phyloP scores from a whole-genome alignment of 1,140 invertebrate species.

The Vanessa atalanta region DNA sequence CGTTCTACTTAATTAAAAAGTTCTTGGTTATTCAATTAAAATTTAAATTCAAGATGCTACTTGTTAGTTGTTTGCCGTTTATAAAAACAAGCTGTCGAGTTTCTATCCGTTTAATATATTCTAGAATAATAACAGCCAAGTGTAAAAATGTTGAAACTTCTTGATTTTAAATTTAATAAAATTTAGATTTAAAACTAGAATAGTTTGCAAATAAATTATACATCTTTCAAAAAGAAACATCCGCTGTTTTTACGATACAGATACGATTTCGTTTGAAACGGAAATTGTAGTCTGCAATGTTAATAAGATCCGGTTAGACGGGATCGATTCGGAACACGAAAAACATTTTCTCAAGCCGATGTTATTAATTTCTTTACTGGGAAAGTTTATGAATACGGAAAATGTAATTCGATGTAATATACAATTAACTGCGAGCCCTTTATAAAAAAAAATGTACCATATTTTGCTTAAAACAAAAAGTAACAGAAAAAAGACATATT shows the following conservation, averaged over 20 bases:
- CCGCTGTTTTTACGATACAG: neutral
- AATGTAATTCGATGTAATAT: neutral
- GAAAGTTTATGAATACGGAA: neutral
- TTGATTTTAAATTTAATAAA: neutral
- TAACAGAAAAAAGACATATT: too few species aligned
- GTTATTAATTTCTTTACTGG: neutral
- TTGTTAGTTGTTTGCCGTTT: neutral
- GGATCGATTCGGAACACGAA: constrained; percentile 17
- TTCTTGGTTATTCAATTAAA: constrained; percentile 3
- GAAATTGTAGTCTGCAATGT: constrained; percentile 25
- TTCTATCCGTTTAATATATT: neutral
- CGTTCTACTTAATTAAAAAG: neutral
- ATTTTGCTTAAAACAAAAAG: too few species aligned
- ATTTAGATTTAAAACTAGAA: neutral
- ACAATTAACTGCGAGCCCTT: too few species aligned
- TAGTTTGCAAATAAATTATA: neutral
- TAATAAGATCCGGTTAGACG: constrained; percentile 32
- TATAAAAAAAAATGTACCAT: too few species aligned
- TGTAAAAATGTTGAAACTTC: too few species aligned
- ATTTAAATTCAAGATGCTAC: constrained; percentile 1
- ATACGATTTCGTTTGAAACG: constrained; percentile 12
- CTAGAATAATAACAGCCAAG: too few species aligned
- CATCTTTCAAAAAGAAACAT: neutral
- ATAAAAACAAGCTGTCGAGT: neutral
- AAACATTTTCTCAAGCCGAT: neutral